Evolutionary conservation across 1,140 invertebrate genomes (phyloP), one percentile per base, ranked within the genome.

Genomic region (Drosophila repletoides): DNA sequence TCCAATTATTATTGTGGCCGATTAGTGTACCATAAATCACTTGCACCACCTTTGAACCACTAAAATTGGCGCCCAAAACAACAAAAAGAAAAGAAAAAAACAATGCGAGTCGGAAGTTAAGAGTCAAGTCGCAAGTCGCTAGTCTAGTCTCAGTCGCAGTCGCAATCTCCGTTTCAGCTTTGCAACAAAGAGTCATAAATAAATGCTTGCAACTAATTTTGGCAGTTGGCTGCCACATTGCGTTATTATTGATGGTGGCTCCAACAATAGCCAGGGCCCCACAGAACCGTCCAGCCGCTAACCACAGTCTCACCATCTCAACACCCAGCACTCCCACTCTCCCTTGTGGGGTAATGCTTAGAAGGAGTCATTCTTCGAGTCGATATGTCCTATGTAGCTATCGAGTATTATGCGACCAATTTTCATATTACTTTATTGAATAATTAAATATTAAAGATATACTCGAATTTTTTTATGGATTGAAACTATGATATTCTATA

Each of bases 191-290:
- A 81, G 77, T 76, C 77, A 81, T 81, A 81, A 81, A 81, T 81
- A 81, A 83, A 81, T 83, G 59, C 55, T 73, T 83, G 77, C 77
- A 81, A 81, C 77, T 81, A 81, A 83, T 81, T 81, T 69, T 81
- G 77, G 76, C 77, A 83, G 77, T 63, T 68, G 58, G 48, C 75
- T 83, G 76, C 77, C 77, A 81, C 76, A 69, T 83, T 81, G 77
- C 76, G 68, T 83, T 83, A 83, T 81, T 81, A 81, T 81, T 81
- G 76, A 81, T 81, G 77, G 69, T 73, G 52, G 21, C 67, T 38
- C 65, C 61, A 70, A 76, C 77, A 76, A 80, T 80, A 61, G 64
- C 45, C 63, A 10, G 36, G 5, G 24, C 10, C 55, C n/a, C n/a
- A n/a, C n/a, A n/a, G n/a, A n/a, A n/a, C n/a, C n/a, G n/a, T n/a